phyloP scores from a whole-genome alignment of 2,888 invertebrate genomes.

The Rotaria sp. region DNA sequence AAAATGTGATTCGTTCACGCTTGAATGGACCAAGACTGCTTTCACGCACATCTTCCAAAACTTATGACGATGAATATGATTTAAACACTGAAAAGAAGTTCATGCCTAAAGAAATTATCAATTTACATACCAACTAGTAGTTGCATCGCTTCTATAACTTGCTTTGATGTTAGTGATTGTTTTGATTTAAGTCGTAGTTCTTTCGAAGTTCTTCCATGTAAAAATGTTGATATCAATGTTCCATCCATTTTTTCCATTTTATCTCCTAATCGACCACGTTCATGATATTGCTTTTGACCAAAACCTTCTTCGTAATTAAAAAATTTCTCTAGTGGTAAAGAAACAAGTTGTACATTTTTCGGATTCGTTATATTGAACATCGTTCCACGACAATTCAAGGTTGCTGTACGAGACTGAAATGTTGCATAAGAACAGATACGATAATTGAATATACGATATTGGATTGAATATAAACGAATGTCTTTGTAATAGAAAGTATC shows the following conservation, averaged over 20 bases:
- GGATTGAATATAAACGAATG: background rate
- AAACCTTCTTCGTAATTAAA: background rate
- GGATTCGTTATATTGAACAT: background rate
- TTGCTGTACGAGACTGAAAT: no score
- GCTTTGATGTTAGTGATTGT: background rate
- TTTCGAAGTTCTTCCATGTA: background rate
- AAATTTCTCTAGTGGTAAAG: background rate
- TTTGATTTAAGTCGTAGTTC: background rate
- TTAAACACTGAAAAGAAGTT: no score
- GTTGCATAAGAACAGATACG: background rate
- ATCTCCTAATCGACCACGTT: background rate
- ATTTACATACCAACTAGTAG: background rate
- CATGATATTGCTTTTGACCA: background rate
- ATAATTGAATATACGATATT: background rate
- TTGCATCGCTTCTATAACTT: background rate
- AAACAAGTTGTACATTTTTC: background rate
- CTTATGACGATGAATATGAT: no score
- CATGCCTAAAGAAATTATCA: no score
- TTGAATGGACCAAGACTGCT: no score
- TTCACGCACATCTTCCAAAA: no score
- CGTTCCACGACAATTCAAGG: background rate
- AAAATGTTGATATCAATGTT: background rate
- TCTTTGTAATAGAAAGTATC: background rate
- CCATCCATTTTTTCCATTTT: constrained; percentile 2
- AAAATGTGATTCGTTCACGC: no score